A percentile compares a stretch with the other conserved stretches of the same genome.
Evolutionary conservation across 1,140 invertebrate species (phyloP).

Genomic region (Drosophila paulistorum): DNA sequence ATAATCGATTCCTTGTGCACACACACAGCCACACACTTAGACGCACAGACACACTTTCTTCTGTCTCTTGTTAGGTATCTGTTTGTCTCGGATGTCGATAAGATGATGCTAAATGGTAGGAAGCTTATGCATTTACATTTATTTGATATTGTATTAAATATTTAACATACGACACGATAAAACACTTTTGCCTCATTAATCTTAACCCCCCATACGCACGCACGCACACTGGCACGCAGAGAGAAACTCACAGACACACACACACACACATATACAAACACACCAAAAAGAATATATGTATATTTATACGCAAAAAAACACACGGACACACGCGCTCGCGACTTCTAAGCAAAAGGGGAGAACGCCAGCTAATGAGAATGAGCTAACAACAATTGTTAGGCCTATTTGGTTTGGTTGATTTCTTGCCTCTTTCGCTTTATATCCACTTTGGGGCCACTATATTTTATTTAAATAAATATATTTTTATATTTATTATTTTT

Average conservation of each 20-base stretch:
- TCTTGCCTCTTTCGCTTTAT: no score
- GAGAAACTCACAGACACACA: neutral
- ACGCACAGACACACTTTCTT: neutral
- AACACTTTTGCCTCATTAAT: slow-evolving; percentile 80
- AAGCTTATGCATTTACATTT: slow-evolving; percentile 73
- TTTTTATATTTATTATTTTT: slow-evolving; percentile 3
- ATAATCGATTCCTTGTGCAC: neutral
- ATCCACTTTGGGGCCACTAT: neutral
- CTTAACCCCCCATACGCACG: slow-evolving; percentile 30
- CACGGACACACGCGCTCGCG: neutral
- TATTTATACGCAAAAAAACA: slow-evolving; percentile 8
- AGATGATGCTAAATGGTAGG: slow-evolving; percentile 52
- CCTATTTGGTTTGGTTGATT: neutral
- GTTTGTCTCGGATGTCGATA: slow-evolving; percentile 5
- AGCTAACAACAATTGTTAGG: neutral
- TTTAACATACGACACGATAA: slow-evolving; percentile 78
- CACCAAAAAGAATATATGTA: slow-evolving; percentile 33
- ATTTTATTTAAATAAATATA: neutral
- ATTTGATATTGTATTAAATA: slow-evolving; percentile 78
- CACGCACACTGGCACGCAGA: slow-evolving; percentile 18
- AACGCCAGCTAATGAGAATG: neutral
- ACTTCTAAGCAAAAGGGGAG: slow-evolving; percentile 18
- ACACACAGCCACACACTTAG: neutral
- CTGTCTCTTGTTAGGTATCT: neutral
- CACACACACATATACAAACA: slow-evolving; percentile 22